Conservation (phyloP, 2,888 invertebrate genomes). For the Rhimphoctona megacephalus region DNA sequence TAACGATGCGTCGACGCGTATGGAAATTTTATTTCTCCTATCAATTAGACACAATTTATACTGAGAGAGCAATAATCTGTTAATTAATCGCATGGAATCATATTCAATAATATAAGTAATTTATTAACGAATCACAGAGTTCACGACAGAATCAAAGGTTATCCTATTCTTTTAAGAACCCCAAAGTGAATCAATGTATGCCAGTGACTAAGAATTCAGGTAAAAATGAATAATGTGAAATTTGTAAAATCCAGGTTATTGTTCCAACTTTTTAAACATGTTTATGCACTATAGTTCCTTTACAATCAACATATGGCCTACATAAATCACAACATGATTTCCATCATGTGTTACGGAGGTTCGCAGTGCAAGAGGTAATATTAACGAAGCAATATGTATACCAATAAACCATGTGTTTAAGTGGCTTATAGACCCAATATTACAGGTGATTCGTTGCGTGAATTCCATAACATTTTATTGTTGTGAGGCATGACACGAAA, state of each 20-base stretch:
- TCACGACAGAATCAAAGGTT: neutral
- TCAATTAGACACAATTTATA: neutral
- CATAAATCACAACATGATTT: neutral
- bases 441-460: neutral
- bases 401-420: neutral
- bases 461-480: neutral
- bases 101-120: neutral
- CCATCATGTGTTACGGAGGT: neutral
- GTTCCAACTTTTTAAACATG: neutral
- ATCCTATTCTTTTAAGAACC: neutral
- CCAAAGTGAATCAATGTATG: neutral
- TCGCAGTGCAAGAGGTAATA: neutral
- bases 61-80: neutral
- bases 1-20: neutral
- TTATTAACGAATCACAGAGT: neutral
- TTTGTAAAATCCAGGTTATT: neutral
- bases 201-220: neutral
- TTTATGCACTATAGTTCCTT: neutral
- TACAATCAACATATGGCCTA: neutral
- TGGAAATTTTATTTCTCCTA: neutral
- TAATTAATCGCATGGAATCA: neutral
- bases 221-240: neutral
- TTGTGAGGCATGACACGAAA: neutral
- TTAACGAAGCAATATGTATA: neutral
- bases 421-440: neutral